Conservation (phyloP, 2,797 vertebrate genomes). For the Pagetopsis macropterus region DNA sequence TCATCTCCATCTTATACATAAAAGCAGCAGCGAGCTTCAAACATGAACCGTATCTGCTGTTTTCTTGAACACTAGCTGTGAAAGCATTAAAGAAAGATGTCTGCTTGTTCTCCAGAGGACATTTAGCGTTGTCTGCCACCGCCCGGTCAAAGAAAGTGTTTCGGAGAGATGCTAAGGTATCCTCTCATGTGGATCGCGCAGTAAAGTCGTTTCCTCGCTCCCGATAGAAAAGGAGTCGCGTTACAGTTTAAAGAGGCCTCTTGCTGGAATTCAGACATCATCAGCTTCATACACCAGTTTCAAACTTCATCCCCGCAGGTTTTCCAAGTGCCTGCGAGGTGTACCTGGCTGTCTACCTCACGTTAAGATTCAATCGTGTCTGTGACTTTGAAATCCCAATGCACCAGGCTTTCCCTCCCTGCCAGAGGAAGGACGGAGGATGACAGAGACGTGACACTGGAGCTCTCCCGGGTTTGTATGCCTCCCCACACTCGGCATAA, state of each 20-base stretch:
- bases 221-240: background rate
- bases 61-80: background rate
- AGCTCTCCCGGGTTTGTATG: background rate
- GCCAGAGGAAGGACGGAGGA: constrained; percentile 13
- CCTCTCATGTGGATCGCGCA: background rate
- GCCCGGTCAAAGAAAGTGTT: background rate
- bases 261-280: constrained; percentile 4
- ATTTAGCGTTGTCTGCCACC: background rate
- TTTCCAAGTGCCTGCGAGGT: background rate
- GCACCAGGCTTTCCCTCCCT: background rate
- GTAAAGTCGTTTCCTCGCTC: background rate
- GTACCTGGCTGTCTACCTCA: background rate
- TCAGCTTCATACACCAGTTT: background rate
- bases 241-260: background rate
- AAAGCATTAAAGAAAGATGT: background rate
- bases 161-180: background rate
- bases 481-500: background rate
- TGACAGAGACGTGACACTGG: background rate
- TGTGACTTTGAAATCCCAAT: background rate
- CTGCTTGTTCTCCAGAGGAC: constrained; percentile 2
- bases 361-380: background rate
- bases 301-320: background rate
- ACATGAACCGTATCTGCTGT: background rate
- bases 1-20: no score
- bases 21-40: no score